phyloP scores from a whole-genome alignment of 2,888 invertebrate species.

The Dexiosoma caninum region DNA sequence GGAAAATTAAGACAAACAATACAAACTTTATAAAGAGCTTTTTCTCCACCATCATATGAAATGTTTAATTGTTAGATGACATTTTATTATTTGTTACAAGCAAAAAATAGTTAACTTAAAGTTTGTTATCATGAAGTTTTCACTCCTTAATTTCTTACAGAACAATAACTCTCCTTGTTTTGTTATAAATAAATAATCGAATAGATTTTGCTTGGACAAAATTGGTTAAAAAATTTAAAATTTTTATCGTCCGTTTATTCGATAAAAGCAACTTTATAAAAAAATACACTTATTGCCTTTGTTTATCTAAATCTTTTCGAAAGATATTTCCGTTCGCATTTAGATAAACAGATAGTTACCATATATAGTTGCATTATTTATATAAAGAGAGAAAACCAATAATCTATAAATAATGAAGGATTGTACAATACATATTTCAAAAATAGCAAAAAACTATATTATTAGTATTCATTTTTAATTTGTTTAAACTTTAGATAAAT shows the following conservation, averaged over 20 bases:
- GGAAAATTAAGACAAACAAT: constrained; percentile 64
- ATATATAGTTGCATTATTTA: constrained; percentile 21
- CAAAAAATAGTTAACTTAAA: constrained; percentile 23
- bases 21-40: constrained; percentile 60
- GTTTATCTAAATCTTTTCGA: too few relatives aligned
- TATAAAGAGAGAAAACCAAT: constrained; percentile 26
- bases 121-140: neutral
- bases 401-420: constrained; percentile 37
- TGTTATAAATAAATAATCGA: neutral
- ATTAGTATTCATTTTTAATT: constrained; percentile 40
- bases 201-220: neutral
- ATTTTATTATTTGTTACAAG: constrained; percentile 30
- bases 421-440: constrained; percentile 54
- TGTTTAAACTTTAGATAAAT: constrained; percentile 34
- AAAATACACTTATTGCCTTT: constrained; percentile 4
- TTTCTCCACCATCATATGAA: constrained; percentile 34
- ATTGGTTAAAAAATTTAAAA: too few relatives aligned
- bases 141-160: constrained; percentile 7
- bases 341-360: too few relatives aligned
- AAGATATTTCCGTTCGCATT: neutral
- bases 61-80: constrained; percentile 1
- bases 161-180: neutral
- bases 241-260: neutral
- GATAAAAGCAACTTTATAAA: neutral
- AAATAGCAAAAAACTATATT: constrained; percentile 46